Evolutionary conservation across 2,797 vertebrate species (phyloP), one percentile per base, ranked within the genome.

Genomic region (Bucorvus abyssinicus): DNA sequence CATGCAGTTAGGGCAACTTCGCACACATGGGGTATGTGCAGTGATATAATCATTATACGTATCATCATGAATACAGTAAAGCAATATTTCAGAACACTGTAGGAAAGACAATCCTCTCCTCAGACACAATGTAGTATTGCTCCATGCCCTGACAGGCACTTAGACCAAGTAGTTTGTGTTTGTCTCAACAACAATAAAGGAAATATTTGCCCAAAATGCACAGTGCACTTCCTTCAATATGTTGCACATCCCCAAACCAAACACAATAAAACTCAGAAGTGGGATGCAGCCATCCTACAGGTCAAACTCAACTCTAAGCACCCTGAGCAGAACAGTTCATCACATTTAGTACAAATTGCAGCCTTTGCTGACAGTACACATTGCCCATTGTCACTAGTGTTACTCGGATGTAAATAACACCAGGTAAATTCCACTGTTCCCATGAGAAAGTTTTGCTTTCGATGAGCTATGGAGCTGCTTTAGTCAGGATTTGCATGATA

Each of bases 11-110:
- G 4, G 26, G 21, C 52, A 85, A 52, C 12, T 22, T 59, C 24
- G 32, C 10, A 22, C 8, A 32, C 1, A 3, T 16, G 2, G 27
- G 21, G 14, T 38, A 47, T 3, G 5, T 14, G 3, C 27, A 67
- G 7, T 34, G 13, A 57, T 26, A 57, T 3, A 67, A 29, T 23
- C 30, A 56, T 47, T 47, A 19, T 3, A 61, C 0, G 3, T 26
- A 23, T 56, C 74, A 30, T 38, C 30, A 29, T 16, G 38, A 81
- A 70, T n/a, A 53, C 5, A n/a, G 29, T 29, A 57, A 38, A 63
- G 8, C 29, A 70, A 38, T 44, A 59, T 74, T 47, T 59, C 45
- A 75, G 40, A 69, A 80, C 38, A 47, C 29, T 19, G 26, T 14
- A 59, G 50, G 32, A 77, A 81, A 77, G 49, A 3, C 24, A 67